Evolutionary conservation across 2,113 vertebrate genomes (phyloP).

Genomic region (Pseudorectes ferrugineus): DNA sequence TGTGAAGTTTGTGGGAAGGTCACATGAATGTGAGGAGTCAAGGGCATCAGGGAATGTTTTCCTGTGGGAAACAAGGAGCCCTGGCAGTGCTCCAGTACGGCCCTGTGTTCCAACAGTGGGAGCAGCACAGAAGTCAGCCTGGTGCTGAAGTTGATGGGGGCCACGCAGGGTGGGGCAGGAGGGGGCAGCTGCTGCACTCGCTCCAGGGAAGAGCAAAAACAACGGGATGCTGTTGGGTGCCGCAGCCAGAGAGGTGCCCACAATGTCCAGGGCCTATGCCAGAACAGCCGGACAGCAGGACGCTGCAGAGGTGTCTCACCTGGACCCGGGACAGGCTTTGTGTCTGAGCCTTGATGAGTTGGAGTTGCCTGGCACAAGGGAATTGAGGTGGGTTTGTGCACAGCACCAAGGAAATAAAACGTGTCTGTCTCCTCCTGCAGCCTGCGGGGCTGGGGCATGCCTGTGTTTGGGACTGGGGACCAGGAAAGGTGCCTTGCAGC

Average conservation of each 20-base stretch:
- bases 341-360: neutral
- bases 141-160: neutral
- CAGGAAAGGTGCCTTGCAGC: neutral
- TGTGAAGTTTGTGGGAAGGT: neutral
- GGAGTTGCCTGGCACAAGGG: neutral
- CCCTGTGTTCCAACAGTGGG: neutral
- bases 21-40: neutral
- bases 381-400: neutral
- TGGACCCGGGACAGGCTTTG: fast-evolving
- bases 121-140: fast-evolving
- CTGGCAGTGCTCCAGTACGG: neutral
- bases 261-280: fast-evolving
- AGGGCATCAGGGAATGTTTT: neutral
- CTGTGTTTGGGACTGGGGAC: neutral
- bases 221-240: fast-evolving
- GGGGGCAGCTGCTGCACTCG: fast-evolving
- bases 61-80: neutral
- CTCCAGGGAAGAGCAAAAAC: neutral
- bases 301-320: neutral
- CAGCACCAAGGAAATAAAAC: neutral
- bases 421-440: neutral
- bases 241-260: fast-evolving
- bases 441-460: neutral
- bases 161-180: fast-evolving
- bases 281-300: neutral